These are phyloP conservation scores for Rissa tridactyla DNA, from an alignment of 2,113 vertebrate genomes.

Conservation along the genomic window DNA sequence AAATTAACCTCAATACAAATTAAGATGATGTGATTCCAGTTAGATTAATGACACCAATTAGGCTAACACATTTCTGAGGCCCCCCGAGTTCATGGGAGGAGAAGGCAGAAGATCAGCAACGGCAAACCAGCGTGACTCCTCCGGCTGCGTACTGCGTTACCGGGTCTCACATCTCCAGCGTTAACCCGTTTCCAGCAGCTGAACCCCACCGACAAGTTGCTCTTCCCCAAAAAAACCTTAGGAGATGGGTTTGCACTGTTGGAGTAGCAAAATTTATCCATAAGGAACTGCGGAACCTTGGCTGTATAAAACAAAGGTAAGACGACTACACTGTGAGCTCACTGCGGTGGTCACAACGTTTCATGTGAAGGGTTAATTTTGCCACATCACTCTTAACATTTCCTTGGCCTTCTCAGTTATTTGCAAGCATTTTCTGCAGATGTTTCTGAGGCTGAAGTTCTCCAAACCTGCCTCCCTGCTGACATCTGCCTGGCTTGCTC, in stretches of 20 bases:
- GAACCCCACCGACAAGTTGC: background rate
- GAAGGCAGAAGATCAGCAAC: background rate
- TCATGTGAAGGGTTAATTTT: background rate
- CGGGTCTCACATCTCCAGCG: background rate
- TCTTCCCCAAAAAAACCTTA: background rate
- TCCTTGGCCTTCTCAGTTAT: background rate
- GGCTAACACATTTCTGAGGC: background rate
- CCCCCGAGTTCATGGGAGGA: background rate
- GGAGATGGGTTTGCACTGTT: background rate
- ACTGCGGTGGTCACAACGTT: rapidly evolving
- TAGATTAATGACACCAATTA: background rate
- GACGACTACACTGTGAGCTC: rapidly evolving
- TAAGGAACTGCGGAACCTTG: background rate
- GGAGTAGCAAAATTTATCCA: background rate
- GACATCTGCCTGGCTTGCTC: background rate
- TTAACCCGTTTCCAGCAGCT: background rate
- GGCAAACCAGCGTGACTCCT: background rate
- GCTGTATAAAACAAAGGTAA: background rate
- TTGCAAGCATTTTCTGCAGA: background rate
- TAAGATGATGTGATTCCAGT: background rate
- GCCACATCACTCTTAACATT: background rate
- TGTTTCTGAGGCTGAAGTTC: background rate
- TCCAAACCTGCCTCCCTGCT: background rate
- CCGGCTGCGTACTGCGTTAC: rapidly evolving
- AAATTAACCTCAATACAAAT: background rate